A percentile compares a stretch with the other conserved stretches of the same genome.
These are phyloP conservation scores for Lasioglossum lativentre DNA, from an alignment of 2,888 invertebrate species.

Conservation along the genomic window DNA sequence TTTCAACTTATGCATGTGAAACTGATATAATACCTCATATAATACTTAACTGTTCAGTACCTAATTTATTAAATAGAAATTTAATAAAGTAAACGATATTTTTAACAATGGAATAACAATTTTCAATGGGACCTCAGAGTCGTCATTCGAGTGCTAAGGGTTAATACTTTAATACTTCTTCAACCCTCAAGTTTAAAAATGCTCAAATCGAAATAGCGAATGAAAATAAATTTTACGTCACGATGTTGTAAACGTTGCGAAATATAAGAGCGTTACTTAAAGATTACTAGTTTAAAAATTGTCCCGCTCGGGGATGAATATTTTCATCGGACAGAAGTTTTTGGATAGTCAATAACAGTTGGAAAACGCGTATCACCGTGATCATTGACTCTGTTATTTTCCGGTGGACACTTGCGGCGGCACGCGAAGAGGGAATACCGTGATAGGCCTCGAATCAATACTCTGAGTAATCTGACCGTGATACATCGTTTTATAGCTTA, in stretches of 20 bases:
- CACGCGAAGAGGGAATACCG: neutral
- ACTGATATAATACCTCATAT: too few species aligned
- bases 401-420: neutral
- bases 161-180: neutral
- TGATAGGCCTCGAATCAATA: conserved; percentile 46
- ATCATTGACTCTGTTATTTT: neutral
- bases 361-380: neutral
- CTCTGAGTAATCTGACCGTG: conserved; percentile 47
- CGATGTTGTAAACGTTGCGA: neutral
- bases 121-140: too few species aligned
- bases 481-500: conserved; percentile 47
- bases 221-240: neutral
- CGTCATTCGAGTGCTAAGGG: too few species aligned
- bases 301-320: neutral
- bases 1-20: too few species aligned
- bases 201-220: neutral
- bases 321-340: neutral
- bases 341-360: neutral
- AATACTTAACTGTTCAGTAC: too few species aligned
- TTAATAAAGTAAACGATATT: too few species aligned
- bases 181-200: neutral
- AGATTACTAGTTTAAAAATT: neutral
- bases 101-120: too few species aligned
- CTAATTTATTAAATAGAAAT: too few species aligned
- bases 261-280: neutral